These are phyloP conservation scores for Gryllus longicercus DNA, from an alignment of 2,888 invertebrate species.

Conservation along the genomic window DNA sequence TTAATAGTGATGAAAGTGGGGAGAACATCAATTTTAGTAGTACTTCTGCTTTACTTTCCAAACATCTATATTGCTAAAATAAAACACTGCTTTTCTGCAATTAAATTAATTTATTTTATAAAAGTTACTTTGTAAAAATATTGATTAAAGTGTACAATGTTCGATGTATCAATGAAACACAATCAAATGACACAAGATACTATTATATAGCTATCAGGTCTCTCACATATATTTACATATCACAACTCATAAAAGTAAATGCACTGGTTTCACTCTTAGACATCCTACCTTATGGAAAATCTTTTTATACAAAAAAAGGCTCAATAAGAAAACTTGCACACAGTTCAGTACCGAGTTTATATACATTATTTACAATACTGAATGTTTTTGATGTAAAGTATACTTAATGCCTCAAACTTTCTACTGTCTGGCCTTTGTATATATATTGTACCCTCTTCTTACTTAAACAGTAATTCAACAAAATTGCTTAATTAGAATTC, in stretches of 20 bases:
- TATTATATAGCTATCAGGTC: background rate
- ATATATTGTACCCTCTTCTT: too few relatives aligned
- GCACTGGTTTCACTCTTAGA: background rate
- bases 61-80: background rate
- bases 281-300: background rate
- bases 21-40: too few relatives aligned
- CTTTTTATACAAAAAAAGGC: background rate
- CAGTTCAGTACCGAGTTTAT: too few relatives aligned
- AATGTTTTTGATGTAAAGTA: too few relatives aligned
- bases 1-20: too few relatives aligned
- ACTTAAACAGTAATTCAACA: too few relatives aligned
- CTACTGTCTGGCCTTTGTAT: too few relatives aligned
- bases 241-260: background rate
- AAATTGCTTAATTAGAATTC: too few relatives aligned
- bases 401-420: too few relatives aligned
- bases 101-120: constrained; percentile 17
- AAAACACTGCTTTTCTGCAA: background rate
- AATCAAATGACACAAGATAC: background rate
- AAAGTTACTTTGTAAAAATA: constrained; percentile 1
- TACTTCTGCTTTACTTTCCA: too few relatives aligned
- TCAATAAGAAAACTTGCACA: background rate
- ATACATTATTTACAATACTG: too few relatives aligned
- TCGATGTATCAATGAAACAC: background rate
- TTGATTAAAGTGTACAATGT: constrained; percentile 3
- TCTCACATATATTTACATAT: background rate